Conservation (phyloP, 2,888 invertebrate genomes). For the Acanthococcus lagerstroemiae region DNA sequence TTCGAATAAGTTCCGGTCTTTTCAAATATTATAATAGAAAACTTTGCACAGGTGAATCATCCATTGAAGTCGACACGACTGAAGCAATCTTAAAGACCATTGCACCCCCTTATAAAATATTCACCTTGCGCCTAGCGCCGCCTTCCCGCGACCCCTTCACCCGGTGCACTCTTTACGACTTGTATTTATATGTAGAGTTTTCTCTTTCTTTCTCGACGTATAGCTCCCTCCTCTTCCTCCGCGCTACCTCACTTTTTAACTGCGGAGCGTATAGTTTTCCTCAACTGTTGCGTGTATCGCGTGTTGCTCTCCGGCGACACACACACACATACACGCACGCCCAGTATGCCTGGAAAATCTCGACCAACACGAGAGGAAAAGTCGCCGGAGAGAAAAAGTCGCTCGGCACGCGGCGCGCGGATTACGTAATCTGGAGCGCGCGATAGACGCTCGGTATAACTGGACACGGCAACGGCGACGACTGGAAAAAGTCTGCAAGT, state of each 20-base stretch:
- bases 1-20: conserved; percentile 18
- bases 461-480: no score
- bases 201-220: conserved; percentile 7
- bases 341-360: no score
- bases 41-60: conserved; percentile 27
- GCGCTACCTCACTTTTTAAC: not conserved
- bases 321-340: no score
- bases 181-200: not conserved
- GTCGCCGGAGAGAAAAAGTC: no score
- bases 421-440: no score
- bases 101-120: conserved; percentile 26
- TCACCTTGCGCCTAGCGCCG: conserved; percentile 6
- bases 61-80: conserved; percentile 17
- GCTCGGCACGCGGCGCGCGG: no score
- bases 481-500: no score
- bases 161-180: not conserved
- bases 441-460: no score
- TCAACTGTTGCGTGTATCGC: conserved; percentile 24
- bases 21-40: conserved; percentile 30
- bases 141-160: not conserved
- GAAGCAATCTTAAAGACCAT: conserved; percentile 22
- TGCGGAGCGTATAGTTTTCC: not conserved
- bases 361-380: no score
- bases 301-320: conserved; percentile 19
- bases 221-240: conserved; percentile 1